Evolutionary conservation across 1,140 invertebrate genomes (phyloP).

Genomic region (Myzus persicae): DNA sequence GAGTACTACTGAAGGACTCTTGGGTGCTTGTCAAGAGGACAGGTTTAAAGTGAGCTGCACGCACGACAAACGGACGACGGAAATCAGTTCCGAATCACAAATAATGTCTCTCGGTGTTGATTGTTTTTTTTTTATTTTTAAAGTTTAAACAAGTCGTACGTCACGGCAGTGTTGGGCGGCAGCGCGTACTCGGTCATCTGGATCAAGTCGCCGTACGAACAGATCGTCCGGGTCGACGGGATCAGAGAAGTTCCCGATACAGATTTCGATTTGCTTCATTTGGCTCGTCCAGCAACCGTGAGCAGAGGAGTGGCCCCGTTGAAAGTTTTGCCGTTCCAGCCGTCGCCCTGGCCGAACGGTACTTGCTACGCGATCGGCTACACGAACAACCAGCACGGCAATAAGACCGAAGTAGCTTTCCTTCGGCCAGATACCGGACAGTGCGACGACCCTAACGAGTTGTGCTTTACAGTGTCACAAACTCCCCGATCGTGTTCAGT

Average conservation of each 20-base stretch:
- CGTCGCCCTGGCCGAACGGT: neutral
- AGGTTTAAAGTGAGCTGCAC: constrained; percentile 10
- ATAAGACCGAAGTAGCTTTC: neutral
- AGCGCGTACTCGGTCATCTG: neutral
- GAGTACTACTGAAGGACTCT: constrained; percentile 69
- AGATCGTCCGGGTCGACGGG: constrained; percentile 65
- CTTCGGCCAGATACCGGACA: neutral
- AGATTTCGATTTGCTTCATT: constrained; percentile 63
- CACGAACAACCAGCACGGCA: no score
- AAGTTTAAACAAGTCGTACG: constrained; percentile 18
- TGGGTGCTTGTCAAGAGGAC: constrained; percentile 36
- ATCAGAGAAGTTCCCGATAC: constrained; percentile 62
- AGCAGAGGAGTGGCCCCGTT: constrained; percentile 63
- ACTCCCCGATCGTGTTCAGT: constrained; percentile 23
- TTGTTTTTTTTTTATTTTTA: neutral
- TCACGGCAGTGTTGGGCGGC: constrained; percentile 47
- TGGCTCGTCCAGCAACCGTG: constrained; percentile 62
- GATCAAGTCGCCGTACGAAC: constrained; percentile 73
- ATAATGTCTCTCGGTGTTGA: neutral
- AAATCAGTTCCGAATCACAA: neutral
- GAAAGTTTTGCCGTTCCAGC: neutral
- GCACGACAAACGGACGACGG: neutral
- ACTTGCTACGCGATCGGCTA: constrained; percentile 40
- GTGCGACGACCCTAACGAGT: neutral
- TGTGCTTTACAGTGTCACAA: neutral